Evolutionary conservation across 2,888 invertebrate species (phyloP), one percentile per base, ranked within the genome.

Genomic region (Calephelis perditalis): DNA sequence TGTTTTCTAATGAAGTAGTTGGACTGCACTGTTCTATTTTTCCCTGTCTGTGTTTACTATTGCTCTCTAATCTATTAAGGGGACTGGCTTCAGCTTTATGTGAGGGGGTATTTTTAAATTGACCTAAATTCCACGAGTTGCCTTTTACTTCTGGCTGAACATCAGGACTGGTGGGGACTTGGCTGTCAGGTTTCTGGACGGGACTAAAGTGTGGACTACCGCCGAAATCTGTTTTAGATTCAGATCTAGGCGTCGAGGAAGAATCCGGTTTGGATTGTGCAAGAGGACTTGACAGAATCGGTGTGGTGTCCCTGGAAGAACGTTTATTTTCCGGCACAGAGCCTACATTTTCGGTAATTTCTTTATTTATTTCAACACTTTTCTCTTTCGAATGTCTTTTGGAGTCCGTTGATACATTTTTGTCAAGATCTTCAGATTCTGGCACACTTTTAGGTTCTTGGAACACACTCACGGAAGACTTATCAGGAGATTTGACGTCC

Each of bases 1-100:
- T 89, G 68, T 84, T 87, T 63, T 90, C 89, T 59, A 84, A 70
- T 0, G 89, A 88, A 62, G 90, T 89, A 5, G 88, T 89, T 2
- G 90, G 90, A 72, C 90, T 90, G 68, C 88, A 90, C 71, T 88
- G 89, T 71, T 89, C 89, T 67, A 84, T 78, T 81, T 88, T 88
- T 55, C 79, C 74, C 59, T 85, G 85, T 74, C 82, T 87, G 66
- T 83, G 72, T 80, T 87, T 90, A 67, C 69, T 76, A 64, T 84
- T 82, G 70, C 75, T 78, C 59, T 89, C 89, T 77, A 86, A 73
- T 71, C 85, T 85, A 73, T 80, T 89, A 55, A 89, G 73, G 58
- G 88, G 89, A 72, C 86, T 89, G 62, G 88, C 89, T 77, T 90
- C 89, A 60, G 88, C 87, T 74, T 83, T 89, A 69, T 89, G 79